Evolutionary conservation across 2,113 vertebrate species (phyloP), one percentile per base, ranked within the genome.

Genomic region (Notothenia rossii): DNA sequence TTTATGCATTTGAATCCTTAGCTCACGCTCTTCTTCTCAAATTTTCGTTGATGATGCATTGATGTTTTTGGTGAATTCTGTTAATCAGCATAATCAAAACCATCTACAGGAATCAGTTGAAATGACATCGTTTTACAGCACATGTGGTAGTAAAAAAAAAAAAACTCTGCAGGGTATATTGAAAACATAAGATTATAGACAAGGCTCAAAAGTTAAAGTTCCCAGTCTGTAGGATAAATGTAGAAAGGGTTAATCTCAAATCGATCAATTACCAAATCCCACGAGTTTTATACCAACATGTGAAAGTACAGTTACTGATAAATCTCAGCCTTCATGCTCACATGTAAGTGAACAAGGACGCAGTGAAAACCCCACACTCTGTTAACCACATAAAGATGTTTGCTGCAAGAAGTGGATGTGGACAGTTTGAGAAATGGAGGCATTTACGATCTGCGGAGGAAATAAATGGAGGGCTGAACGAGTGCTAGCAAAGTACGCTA

Each of bases 371-470:
- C 49, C 53, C 1, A 8, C 72, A 68, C 61, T 56, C 51, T 46
- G 71, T 83, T 71, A 68, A 65, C 54, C 67, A 56, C 78, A 67
- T 58, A 3, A 29, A 68, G 69, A 54, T 20, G 67, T 68, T 83
- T 49, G 73, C 67, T 46, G 63, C 56, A 54, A 53, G 72, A 92
- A 93, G 91, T 87, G 85, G 86, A 92, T 84, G 88, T 48, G 75
- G 91, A 94, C 89, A 93, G 85, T 90, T 92, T 93, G 89, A 91
- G 61, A 46, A 90, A 93, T 90, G 77, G 55, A 60, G 71, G 74
- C 75, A 25, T 75, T 88, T 73, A 43, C 66, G 74, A 82, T 87
- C 67, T 60, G 63, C 56, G 45, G 8, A 22, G 69, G 64, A 56
- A 87, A 91, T 77, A 84, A 89, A 88, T 58, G 83, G 75, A 77